Evolutionary conservation across 2,113 vertebrate species (phyloP).

Genomic region (Tursiops truncatus): DNA sequence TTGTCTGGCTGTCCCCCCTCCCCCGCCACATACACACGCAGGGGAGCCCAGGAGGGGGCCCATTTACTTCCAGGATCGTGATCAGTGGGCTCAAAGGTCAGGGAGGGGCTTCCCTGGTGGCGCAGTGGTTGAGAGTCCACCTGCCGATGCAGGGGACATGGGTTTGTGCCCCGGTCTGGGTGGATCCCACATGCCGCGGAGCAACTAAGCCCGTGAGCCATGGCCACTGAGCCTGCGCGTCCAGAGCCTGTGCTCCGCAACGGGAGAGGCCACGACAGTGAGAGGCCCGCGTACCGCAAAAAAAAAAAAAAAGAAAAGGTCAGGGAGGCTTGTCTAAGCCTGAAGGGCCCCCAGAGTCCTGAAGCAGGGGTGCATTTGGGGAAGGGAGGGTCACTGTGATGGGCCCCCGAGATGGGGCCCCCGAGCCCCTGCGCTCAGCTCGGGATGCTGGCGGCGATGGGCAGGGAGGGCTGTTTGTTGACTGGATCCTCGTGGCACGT

Average conservation of each 20-base stretch:
- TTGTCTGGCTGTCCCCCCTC: neutral
- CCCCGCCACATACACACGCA: neutral
- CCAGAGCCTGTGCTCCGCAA: too few relatives aligned
- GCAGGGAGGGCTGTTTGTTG: accelerated
- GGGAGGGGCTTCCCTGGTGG: neutral
- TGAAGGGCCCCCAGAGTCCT: neutral
- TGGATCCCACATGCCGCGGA: too few relatives aligned
- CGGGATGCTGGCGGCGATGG: accelerated
- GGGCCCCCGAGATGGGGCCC: too few relatives aligned
- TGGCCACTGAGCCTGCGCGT: too few relatives aligned
- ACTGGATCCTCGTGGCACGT: accelerated
- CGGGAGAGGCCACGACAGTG: too few relatives aligned
- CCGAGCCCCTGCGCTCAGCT: accelerated
- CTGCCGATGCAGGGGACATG: too few relatives aligned
- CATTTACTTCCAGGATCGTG: neutral
- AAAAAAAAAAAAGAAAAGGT: too few relatives aligned
- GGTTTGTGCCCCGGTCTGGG: too few relatives aligned
- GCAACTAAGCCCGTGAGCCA: accelerated
- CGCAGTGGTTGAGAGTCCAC: too few relatives aligned
- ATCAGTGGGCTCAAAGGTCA: neutral
- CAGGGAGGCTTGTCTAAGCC: neutral
- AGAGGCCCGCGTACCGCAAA: too few relatives aligned
- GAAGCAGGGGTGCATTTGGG: too few relatives aligned
- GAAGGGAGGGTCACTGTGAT: neutral
- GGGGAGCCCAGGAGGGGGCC: neutral